Conservation (phyloP, 1,140 invertebrate genomes). For the Drosophila ironensis region DNA sequence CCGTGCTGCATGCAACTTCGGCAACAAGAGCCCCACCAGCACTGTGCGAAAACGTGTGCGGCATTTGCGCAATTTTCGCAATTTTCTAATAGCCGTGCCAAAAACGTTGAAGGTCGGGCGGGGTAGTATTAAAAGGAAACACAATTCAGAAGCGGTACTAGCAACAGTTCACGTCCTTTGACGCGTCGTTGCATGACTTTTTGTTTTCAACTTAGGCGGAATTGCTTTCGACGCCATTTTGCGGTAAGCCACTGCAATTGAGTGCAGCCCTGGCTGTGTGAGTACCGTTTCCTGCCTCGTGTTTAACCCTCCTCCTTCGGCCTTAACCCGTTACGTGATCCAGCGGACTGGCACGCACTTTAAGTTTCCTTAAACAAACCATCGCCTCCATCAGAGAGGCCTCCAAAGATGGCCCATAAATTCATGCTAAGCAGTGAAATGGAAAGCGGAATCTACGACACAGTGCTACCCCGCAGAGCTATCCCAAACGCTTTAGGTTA, state of each 20-base stretch:
- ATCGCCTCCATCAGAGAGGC: slow-evolving; percentile 35
- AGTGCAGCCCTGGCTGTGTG: slow-evolving; percentile 46
- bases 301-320: slow-evolving; percentile 8
- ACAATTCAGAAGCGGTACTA: not conserved
- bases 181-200: slow-evolving; percentile 51
- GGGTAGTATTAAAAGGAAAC: not conserved
- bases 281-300: slow-evolving; percentile 10
- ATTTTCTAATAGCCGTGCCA: slow-evolving; percentile 77
- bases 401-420: slow-evolving; percentile 66
- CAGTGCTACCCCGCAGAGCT: not conserved
- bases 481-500: no score
- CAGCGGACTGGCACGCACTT: slow-evolving; percentile 58
- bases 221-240: slow-evolving; percentile 79
- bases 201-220: slow-evolving; percentile 58
- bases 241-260: slow-evolving; percentile 65
- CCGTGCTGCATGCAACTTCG: slow-evolving; percentile 55
- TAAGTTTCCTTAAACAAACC: slow-evolving; percentile 61
- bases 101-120: slow-evolving; percentile 33
- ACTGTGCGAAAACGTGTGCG: slow-evolving; percentile 59
- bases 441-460: slow-evolving; percentile 47
- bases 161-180: slow-evolving; percentile 65
- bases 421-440: slow-evolving; percentile 67
- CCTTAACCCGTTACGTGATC: slow-evolving; percentile 51
- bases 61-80: slow-evolving; percentile 78
- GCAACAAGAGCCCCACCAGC: slow-evolving; percentile 1